Conservation (phyloP, 2,888 invertebrate species). For the Eretmocerus hayati region DNA sequence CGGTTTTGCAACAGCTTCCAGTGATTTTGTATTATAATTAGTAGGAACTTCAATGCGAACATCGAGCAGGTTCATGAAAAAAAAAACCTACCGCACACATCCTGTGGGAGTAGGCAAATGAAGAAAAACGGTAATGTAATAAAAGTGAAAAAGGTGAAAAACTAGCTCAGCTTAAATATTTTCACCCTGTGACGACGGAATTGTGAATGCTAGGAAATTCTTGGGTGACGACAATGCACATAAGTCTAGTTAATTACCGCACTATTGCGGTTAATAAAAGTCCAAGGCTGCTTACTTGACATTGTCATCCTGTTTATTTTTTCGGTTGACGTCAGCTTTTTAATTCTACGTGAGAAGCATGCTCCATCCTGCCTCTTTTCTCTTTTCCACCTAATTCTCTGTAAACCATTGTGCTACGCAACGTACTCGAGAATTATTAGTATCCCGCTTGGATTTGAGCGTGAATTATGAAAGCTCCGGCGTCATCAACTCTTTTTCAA, state of each 20-base stretch:
- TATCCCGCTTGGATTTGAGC: slow-evolving; percentile 3
- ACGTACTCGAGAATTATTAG: background rate
- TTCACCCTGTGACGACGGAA: background rate
- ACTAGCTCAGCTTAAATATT: background rate
- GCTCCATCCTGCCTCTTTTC: background rate
- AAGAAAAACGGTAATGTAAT: background rate
- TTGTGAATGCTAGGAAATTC: too few relatives aligned
- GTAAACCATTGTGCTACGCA: background rate
- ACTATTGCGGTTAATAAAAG: slow-evolving; percentile 13
- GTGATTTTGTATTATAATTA: too few relatives aligned
- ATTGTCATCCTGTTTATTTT: background rate
- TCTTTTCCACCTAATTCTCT: background rate
- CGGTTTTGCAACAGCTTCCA: too few relatives aligned
- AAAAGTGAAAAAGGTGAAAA: background rate
- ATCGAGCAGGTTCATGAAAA: background rate
- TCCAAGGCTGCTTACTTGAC: background rate
- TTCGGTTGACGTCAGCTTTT: background rate
- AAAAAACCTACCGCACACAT: too few relatives aligned
- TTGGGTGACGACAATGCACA: slow-evolving; percentile 5
- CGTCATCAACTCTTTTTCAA: too few relatives aligned
- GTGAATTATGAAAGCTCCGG: slow-evolving; percentile 10
- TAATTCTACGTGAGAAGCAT: slow-evolving; percentile 1
- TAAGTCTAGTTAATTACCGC: slow-evolving; percentile 16
- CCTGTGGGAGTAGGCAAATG: background rate
- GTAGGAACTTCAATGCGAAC: too few relatives aligned